These are phyloP conservation scores for Spinus pinus DNA, from an alignment of 2,797 vertebrate genomes.

Conservation along the genomic window DNA sequence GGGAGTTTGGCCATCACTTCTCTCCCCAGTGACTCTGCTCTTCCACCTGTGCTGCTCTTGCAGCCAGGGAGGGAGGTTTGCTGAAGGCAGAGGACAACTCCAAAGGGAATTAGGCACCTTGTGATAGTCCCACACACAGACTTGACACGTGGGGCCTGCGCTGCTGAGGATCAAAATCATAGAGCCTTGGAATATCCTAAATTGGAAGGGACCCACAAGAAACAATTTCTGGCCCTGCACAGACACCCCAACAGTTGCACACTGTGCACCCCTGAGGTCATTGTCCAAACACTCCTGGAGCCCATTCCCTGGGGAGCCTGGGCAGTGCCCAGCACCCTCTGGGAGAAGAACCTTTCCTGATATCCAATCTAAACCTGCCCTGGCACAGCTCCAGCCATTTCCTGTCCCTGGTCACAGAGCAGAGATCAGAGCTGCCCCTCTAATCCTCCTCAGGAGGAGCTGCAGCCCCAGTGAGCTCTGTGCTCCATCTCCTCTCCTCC, in stretches of 20 bases:
- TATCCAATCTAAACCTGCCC: fast-evolving
- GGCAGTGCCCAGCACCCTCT: not conserved
- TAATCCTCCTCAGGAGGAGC: not conserved
- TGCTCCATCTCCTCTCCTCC: not conserved
- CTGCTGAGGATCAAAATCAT: not conserved
- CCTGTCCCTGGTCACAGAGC: not conserved
- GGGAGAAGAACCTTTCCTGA: not conserved
- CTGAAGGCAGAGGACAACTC: not conserved
- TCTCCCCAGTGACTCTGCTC: not conserved
- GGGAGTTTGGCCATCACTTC: not conserved
- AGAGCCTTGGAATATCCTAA: not conserved
- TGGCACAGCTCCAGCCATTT: not conserved
- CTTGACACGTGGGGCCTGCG: fast-evolving
- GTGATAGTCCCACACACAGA: fast-evolving
- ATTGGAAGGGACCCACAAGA: not conserved
- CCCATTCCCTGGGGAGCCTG: not conserved
- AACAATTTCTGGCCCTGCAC: not conserved
- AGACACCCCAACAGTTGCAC: not conserved
- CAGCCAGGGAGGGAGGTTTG: not conserved
- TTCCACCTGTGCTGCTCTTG: not conserved
- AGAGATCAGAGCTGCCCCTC: not conserved
- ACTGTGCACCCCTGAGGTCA: fast-evolving
- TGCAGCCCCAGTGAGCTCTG: not conserved
- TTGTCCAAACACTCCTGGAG: fast-evolving
- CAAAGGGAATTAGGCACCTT: not conserved